Evolutionary conservation across 37 sponge, comb jelly and placozoan genomes (phyloP).

Genomic region (Tethya wilhelma): DNA sequence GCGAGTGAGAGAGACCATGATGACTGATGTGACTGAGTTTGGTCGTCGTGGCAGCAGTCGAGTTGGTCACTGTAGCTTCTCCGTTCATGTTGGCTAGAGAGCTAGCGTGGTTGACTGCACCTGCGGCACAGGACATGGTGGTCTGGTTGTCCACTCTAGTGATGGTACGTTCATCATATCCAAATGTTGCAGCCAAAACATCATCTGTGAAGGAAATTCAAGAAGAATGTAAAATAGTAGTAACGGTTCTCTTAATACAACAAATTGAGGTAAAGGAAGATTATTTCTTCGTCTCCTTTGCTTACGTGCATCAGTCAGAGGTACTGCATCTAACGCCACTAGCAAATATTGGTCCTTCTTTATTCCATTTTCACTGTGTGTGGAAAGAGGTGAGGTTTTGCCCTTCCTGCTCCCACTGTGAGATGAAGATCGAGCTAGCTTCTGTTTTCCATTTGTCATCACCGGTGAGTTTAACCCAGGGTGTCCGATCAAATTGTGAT

Average conservation of each 20-base stretch:
- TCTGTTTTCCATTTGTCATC: neutral
- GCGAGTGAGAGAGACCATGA: neutral
- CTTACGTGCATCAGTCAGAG: constrained; percentile 23
- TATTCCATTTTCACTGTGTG: neutral
- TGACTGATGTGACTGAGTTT: constrained; percentile 14
- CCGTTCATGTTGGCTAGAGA: constrained; percentile 1
- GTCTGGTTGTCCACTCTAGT: constrained; percentile 47
- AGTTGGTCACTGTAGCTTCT: neutral
- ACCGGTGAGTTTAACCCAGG: too few relatives aligned
- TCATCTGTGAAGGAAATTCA: constrained; percentile 3
- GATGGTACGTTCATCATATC: constrained; percentile 48
- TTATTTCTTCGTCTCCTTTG: too few relatives aligned
- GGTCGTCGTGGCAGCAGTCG: neutral
- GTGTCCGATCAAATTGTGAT: neutral
- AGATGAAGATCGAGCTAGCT: neutral
- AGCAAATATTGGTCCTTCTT: constrained; percentile 16
- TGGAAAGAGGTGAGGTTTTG: neutral
- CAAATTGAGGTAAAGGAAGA: too few relatives aligned
- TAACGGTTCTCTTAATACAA: too few relatives aligned
- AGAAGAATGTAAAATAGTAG: too few relatives aligned
- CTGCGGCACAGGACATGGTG: neutral
- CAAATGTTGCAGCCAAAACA: constrained; percentile 24
- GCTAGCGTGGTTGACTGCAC: neutral
- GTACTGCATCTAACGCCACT: constrained; percentile 47
- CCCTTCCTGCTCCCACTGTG: constrained; percentile 19